Conservation (phyloP, 2,113 vertebrate species). For the Brevimyrus niger region DNA sequence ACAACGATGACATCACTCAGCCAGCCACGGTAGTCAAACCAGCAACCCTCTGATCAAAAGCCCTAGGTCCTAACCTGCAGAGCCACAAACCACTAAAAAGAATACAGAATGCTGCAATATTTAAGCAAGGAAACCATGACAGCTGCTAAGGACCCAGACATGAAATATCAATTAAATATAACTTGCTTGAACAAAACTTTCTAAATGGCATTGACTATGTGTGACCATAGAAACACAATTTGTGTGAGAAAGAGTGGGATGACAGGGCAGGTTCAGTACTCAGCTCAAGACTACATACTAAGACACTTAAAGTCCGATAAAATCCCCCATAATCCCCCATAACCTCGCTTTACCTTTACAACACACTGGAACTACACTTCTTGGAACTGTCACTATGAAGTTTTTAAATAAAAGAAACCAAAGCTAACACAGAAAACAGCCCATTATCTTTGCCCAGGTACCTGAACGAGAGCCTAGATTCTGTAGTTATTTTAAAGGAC, state of each 20-base stretch:
- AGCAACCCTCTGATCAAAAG: neutral
- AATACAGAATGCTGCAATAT: neutral
- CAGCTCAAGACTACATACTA: neutral
- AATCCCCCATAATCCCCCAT: conserved; percentile 14
- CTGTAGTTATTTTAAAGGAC: neutral
- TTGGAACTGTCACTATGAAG: neutral
- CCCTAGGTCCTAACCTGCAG: neutral
- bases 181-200: neutral
- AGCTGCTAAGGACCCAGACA: neutral
- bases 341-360: neutral
- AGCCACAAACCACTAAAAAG: neutral
- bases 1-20: neutral
- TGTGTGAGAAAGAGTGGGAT: neutral
- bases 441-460: neutral
- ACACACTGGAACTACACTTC: neutral
- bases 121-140: neutral
- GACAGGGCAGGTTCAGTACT: neutral
- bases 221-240: neutral
- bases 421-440: neutral
- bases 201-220: neutral
- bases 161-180: neutral
- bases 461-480: neutral
- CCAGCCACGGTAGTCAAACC: neutral
- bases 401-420: neutral
- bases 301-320: neutral